Evolutionary conservation across 2,797 vertebrate species (phyloP), one percentile per base, ranked within the genome.

Genomic region (Naso thynnoides): DNA sequence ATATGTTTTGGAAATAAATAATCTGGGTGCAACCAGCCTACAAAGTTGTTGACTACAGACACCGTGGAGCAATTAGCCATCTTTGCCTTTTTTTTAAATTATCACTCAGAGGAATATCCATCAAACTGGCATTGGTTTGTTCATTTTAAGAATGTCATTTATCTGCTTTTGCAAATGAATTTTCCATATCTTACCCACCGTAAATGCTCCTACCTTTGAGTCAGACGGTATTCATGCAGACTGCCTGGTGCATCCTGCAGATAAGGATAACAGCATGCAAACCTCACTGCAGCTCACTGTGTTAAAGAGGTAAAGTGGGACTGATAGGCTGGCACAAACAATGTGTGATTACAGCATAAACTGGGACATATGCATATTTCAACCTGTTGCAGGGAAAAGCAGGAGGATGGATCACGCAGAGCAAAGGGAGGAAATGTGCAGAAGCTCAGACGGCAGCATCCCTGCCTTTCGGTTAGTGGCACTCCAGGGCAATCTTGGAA

Each of bases 401-500:
- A 56, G 63, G n/a, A 53, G 49, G 19, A 42, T 55, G 26, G 26
- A 50, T 73, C 48, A 61, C 47, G 65, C 64, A 61, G 53, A 70
- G 42, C 69, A 70, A 80, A 29, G 49, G n/a, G 48, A 58, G 54
- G 63, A 67, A 87, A 88, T 70, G 78, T 64, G 73, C 78, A 70
- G 80, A 81, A 87, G 82, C 59, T 74, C 61, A 67, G 61, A 78
- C 44, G 19, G 73, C 80, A 73, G 78, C 70, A 86, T 88, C 83
- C 67, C 76, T 65, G 73, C 63, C 21, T 82, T 87, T 83, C 70
- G 82, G 86, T 77, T 78, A 79, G 83, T 70, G 78, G 73, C 78
- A 86, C 89, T 85, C 76, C 50, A 36, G 86, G 78, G 81, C 92
- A 94, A 95, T 94, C 94, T 95, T 91, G 87, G 76, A 91, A 90